A percentile compares a stretch with the other conserved stretches of the same genome.
Evolutionary conservation across 2,113 vertebrate genomes (phyloP).

Genomic region (Oenanthe oenanthe): DNA sequence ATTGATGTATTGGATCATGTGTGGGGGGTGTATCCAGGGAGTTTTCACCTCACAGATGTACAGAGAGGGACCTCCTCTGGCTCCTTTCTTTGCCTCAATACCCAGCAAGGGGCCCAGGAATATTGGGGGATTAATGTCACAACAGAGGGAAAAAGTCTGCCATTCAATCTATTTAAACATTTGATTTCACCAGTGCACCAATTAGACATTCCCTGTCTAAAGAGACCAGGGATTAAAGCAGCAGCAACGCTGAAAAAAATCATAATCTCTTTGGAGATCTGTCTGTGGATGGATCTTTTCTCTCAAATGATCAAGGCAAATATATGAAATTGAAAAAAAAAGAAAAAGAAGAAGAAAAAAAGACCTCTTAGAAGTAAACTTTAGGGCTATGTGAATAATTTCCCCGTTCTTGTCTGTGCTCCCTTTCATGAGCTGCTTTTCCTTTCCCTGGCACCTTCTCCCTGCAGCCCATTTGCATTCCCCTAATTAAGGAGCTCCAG

Average conservation of each 20-base stretch:
- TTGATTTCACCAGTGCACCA: constrained; percentile 69
- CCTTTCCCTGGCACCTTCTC: background rate
- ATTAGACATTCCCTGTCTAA: constrained; percentile 66
- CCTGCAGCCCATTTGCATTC: constrained; percentile 24
- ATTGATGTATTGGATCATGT: constrained; percentile 50
- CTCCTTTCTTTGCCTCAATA: constrained; percentile 68
- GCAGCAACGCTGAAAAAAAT: constrained; percentile 21
- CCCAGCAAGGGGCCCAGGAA: constrained; percentile 20
- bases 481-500: background rate
- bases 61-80: constrained; percentile 57
- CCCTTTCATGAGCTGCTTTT: constrained; percentile 20
- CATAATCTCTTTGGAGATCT: constrained; percentile 61
- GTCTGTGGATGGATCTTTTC: background rate
- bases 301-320: constrained; percentile 66
- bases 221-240: constrained; percentile 50
- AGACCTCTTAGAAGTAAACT: constrained; percentile 40
- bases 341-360: background rate
- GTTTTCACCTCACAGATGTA: constrained; percentile 62
- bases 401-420: background rate
- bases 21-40: constrained; percentile 42
- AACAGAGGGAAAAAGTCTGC: constrained; percentile 69
- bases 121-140: constrained; percentile 63
- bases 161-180: constrained; percentile 56
- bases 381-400: constrained; percentile 28
- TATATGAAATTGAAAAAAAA: background rate